phyloP scores from a whole-genome alignment of 2,797 vertebrate species.

The Argentina silus region DNA sequence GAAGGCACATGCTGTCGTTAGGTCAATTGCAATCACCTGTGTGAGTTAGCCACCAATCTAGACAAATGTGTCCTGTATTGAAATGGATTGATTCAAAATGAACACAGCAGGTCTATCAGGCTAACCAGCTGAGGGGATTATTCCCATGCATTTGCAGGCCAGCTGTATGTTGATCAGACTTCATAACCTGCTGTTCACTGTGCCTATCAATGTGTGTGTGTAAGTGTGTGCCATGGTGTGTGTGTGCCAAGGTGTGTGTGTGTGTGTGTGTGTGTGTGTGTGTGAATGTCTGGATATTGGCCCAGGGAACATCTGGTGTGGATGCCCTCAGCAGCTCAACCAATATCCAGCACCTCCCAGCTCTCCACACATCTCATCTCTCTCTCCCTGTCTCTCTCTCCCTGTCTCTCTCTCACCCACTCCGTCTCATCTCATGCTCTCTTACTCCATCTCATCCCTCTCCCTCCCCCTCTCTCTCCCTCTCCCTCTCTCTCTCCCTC shows the following conservation, averaged over 20 bases:
- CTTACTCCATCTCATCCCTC: neutral
- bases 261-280: constrained; percentile 20
- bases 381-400: constrained; percentile 15
- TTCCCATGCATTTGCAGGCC: neutral
- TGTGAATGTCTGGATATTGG: constrained; percentile 22
- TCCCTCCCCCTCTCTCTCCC: constrained; percentile 9
- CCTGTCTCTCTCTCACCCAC: neutral
- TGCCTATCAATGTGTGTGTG: constrained; percentile 9
- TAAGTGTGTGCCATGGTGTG: constrained; percentile 12
- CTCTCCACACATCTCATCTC: constrained; percentile 20
- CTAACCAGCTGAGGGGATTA: too few relatives aligned
- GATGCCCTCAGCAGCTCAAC: constrained; percentile 25
- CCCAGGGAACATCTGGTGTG: constrained; percentile 49
- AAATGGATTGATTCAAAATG: too few relatives aligned
- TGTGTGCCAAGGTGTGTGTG: constrained; percentile 34
- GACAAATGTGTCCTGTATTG: too few relatives aligned
- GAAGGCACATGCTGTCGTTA: too few relatives aligned
- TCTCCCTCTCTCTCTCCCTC: neutral
- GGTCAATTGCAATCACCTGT: too few relatives aligned
- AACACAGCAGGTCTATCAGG: too few relatives aligned
- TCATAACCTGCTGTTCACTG: neutral
- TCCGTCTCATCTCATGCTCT: neutral
- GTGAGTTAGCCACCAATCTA: too few relatives aligned
- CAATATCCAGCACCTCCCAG: constrained; percentile 3
- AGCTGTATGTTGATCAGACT: neutral